Evolutionary conservation across 92 coral and sea anemone species (phyloP), one percentile per base, ranked within the genome.

Genomic region (Epizoanthus stellaris): DNA sequence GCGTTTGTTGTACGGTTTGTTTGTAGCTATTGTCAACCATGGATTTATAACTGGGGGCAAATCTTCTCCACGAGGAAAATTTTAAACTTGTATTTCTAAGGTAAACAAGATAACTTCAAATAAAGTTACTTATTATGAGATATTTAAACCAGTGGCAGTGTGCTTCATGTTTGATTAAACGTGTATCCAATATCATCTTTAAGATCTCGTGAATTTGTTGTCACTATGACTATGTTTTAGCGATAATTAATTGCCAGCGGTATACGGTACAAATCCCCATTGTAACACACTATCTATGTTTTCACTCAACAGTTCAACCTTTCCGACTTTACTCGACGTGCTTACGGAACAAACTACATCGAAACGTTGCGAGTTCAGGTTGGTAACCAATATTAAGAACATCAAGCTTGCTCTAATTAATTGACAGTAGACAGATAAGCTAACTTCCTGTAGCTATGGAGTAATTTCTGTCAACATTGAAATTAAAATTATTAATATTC

Each of bases 291-390:
- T 65, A 38, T 73, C 17, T 52, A 11, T 74, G 63, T 30, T 15
- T 60, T 62, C 49, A 17, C 40, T 36, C 62, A n/a, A 82, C 82
- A 97, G 99, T 97, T 97, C 81, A 97, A 97, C 88, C 97, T 97
- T 73, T 97, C 99, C 57, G 99, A 97, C 85, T 97, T 97, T 90
- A 97, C 99, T 36, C 91, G 99, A 82, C 89, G 99, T 38, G 99
- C 99, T 42, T 97, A 97, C 67, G 99, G 99, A 5, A 97, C 99
- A 53, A 97, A 97, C 93, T 97, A 97, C 95, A 97, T 97, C 56
- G 99, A 97, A 88, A 97, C 99, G 12, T 85, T 95, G 72, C 91
- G 99, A 85, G 99, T 97, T 85, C 99, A 97, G 99, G 99, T 96
- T 63, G 52, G 92, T 67, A 67, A 25, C 42, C 42, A 62, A 9